These are phyloP conservation scores for Ispidina lecontei DNA, from an alignment of 2,797 vertebrate species.

Conservation along the genomic window DNA sequence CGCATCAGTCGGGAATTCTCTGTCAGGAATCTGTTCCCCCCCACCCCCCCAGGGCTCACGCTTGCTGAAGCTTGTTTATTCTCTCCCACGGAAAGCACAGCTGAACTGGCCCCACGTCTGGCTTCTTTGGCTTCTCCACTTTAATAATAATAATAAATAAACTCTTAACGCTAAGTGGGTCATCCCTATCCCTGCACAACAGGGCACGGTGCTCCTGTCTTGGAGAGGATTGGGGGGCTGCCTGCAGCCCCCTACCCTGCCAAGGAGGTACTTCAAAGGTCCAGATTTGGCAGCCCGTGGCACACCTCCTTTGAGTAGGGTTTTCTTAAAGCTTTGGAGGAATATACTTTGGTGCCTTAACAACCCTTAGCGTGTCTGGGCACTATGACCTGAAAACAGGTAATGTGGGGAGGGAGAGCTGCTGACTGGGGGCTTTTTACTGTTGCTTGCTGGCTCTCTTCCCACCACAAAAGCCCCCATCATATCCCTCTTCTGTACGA, in stretches of 20 bases:
- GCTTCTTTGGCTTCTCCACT: constrained; percentile 44
- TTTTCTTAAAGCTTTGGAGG: neutral
- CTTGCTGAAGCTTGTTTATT: constrained; percentile 55
- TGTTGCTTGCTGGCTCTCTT: neutral
- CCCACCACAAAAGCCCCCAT: neutral
- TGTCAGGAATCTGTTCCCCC: neutral
- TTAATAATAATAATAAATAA: constrained; percentile 21
- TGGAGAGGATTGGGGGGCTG: neutral
- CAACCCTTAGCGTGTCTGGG: neutral
- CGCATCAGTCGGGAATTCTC: neutral
- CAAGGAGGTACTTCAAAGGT: accelerated
- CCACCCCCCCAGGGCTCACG: neutral
- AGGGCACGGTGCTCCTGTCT: neutral
- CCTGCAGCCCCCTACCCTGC: neutral
- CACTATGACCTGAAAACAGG: neutral
- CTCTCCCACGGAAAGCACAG: constrained; percentile 54
- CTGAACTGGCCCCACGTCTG: constrained; percentile 28
- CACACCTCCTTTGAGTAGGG: neutral
- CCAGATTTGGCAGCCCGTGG: neutral
- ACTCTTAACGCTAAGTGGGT: constrained; percentile 12
- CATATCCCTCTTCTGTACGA: neutral
- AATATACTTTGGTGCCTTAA: neutral
- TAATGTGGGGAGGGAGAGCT: neutral
- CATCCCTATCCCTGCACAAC: neutral
- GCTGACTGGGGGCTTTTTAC: neutral